Evolutionary conservation across 2,888 invertebrate species (phyloP).

Genomic region (Pediacus dermestoides): DNA sequence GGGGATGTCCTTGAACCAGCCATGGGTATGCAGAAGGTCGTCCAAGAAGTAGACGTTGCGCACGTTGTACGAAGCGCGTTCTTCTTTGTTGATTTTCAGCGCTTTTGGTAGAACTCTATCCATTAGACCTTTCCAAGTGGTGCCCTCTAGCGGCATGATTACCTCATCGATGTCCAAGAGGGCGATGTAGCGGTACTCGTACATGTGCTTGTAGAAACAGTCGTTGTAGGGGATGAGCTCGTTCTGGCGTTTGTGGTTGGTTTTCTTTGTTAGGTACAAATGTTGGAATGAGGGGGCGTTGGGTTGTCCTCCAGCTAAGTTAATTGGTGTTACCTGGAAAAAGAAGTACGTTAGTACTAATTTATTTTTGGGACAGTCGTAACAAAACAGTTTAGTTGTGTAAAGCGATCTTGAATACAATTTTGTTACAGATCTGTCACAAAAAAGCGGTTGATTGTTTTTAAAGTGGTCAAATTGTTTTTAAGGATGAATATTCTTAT

Average conservation of each 20-base stretch:
- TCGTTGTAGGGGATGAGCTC: slow-evolving; percentile 96
- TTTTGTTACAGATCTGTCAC: no score
- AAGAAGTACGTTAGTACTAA: no score
- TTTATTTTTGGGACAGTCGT: no score
- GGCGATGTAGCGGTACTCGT: slow-evolving; percentile 85
- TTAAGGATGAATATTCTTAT: no score
- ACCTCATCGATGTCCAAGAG: slow-evolving; percentile 92
- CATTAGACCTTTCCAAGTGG: slow-evolving; percentile 76
- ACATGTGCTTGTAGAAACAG: slow-evolving; percentile 89
- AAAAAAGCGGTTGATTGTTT: slow-evolving; percentile 6
- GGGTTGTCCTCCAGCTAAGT: slow-evolving; percentile 67
- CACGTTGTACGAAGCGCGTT: slow-evolving; percentile 79
- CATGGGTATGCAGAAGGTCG: slow-evolving; percentile 76
- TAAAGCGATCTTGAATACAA: no score
- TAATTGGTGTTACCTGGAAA: slow-evolving; percentile 75
- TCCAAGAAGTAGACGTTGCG: slow-evolving; percentile 92
- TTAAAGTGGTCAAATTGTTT: no score
- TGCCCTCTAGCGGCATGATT: slow-evolving; percentile 79
- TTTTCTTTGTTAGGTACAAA: slow-evolving; percentile 84
- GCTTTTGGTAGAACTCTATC: slow-evolving; percentile 63
- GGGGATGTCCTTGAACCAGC: slow-evolving; percentile 75
- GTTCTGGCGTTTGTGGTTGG: slow-evolving; percentile 90
- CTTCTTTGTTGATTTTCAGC: slow-evolving; percentile 62
- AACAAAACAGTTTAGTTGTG: no score
- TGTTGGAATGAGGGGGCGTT: slow-evolving; percentile 87